Conservation (phyloP, 2,888 invertebrate genomes). For the Oxystoma pomonae region DNA sequence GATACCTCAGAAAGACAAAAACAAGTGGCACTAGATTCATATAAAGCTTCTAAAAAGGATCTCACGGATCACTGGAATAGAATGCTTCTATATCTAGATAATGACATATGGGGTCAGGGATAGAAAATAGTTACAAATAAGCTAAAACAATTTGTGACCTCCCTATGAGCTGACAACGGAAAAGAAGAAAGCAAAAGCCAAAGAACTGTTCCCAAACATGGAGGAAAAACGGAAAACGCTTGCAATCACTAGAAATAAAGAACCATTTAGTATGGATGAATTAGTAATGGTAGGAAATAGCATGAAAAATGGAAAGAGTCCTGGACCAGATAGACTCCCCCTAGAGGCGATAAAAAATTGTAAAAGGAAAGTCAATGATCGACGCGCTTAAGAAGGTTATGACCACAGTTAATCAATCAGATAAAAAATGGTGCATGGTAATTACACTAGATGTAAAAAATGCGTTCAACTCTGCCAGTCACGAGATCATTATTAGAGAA, state of each 20-base stretch:
- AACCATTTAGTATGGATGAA: background rate
- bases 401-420: too few relatives aligned
- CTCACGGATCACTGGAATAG: conserved; percentile 10
- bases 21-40: background rate
- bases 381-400: too few relatives aligned
- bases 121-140: conserved; percentile 8
- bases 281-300: background rate
- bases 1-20: too few relatives aligned
- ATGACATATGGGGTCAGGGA: conserved; percentile 12
- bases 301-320: conserved; percentile 7
- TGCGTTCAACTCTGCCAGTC: too few relatives aligned
- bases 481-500: too few relatives aligned
- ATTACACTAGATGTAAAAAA: too few relatives aligned
- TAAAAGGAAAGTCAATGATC: too few relatives aligned
- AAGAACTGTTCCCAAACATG: background rate
- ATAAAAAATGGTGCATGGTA: too few relatives aligned
- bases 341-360: background rate
- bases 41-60: background rate
- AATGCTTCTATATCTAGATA: conserved; percentile 2
- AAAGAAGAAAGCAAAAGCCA: background rate
- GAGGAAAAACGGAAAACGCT: background rate
- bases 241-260: background rate
- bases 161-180: background rate
- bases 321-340: conserved; percentile 6
- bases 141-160: background rate